Evolutionary conservation across 2,797 vertebrate genomes (phyloP).

Genomic region (Petrocephalus sullivani): DNA sequence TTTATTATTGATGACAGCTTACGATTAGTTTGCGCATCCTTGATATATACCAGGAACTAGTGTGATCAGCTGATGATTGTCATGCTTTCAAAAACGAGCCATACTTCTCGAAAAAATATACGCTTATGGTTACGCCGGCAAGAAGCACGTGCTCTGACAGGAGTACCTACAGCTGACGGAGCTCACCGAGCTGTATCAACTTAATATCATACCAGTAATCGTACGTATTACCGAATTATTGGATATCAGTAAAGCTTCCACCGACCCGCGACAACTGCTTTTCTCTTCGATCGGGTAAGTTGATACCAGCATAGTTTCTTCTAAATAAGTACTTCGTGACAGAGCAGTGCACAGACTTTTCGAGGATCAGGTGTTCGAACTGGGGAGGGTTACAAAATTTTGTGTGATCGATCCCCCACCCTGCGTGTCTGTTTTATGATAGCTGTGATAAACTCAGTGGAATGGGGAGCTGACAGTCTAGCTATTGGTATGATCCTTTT

Average conservation of each 20-base stretch:
- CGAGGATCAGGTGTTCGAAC: background rate
- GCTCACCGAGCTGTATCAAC: background rate
- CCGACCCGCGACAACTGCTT: background rate
- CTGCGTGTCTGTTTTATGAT: background rate
- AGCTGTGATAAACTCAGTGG: background rate
- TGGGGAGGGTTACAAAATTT: background rate
- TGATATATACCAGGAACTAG: background rate
- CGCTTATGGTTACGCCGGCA: background rate
- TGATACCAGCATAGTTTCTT: background rate
- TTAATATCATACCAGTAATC: background rate
- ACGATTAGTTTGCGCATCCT: background rate
- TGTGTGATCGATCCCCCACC: background rate
- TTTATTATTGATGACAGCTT: background rate
- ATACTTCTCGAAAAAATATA: background rate
- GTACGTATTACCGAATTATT: background rate
- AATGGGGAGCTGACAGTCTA: too few relatives aligned
- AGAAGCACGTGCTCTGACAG: background rate
- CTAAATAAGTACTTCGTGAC: background rate
- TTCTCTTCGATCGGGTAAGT: background rate
- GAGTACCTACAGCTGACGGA: background rate
- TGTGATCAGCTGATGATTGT: background rate
- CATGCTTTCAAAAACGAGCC: background rate
- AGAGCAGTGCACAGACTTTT: background rate
- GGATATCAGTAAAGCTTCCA: background rate
- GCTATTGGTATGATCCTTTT: too few relatives aligned